Evolutionary conservation across 2,797 vertebrate genomes (phyloP).

Genomic region (Danio choprae): DNA sequence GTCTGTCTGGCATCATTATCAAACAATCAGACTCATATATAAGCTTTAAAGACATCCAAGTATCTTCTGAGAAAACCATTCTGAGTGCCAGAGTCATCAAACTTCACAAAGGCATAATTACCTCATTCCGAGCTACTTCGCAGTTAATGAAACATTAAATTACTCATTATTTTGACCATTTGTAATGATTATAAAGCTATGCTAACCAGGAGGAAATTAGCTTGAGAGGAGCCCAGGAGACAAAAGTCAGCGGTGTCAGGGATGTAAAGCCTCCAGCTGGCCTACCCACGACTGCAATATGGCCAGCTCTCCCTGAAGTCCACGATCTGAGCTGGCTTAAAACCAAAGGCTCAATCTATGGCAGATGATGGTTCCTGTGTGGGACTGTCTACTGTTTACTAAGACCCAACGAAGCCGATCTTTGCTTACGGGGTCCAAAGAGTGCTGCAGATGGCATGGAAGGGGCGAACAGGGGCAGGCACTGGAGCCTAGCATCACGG

Average conservation of each 20-base stretch:
- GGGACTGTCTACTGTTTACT: conserved; percentile 23
- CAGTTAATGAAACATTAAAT: conserved; percentile 7
- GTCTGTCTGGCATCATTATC: background rate
- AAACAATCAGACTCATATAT: conserved; percentile 9
- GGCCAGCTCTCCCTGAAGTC: conserved; percentile 48
- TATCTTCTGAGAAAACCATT: conserved; percentile 2
- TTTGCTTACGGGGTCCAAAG: background rate
- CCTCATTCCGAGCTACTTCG: background rate
- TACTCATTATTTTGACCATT: background rate
- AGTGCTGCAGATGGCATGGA: conserved; percentile 56
- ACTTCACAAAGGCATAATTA: background rate
- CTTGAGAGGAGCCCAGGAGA: conserved; percentile 55
- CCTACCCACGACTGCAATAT: conserved; percentile 71
- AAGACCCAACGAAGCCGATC: conserved; percentile 11
- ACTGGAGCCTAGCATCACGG: conserved; percentile 63
- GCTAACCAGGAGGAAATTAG: conserved; percentile 44
- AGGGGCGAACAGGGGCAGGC: conserved; percentile 41
- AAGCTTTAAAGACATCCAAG: background rate
- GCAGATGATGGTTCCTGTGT: conserved; percentile 22
- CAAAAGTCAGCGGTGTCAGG: conserved; percentile 34
- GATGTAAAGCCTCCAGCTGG: conserved; percentile 67
- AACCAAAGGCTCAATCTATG: conserved; percentile 34
- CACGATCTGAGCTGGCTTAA: conserved; percentile 39
- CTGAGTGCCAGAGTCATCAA: background rate
- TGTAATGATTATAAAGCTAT: conserved; percentile 13